Percentiles rank a stretch among this genome's conserved stretches.
Evolutionary conservation across 2,113 vertebrate species (phyloP).

Genomic region (Nesospiza acunhae): DNA sequence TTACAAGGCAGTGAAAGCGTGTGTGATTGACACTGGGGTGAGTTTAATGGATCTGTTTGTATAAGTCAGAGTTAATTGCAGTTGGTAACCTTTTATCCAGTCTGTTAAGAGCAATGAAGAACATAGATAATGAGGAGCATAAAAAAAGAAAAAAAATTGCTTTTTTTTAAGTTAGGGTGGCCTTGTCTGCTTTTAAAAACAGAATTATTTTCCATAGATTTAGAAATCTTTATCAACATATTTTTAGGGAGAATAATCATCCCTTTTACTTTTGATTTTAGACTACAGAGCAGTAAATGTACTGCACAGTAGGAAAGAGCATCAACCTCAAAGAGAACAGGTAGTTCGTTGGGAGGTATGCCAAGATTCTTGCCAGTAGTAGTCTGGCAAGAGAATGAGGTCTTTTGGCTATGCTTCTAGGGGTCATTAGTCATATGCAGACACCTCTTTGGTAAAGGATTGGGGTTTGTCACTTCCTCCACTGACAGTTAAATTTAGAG

Average conservation of each 20-base stretch:
- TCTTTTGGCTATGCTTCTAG: background rate
- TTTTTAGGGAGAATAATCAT: background rate
- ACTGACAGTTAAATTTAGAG: background rate
- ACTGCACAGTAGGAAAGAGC: background rate
- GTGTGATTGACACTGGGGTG: background rate
- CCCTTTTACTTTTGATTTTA: background rate
- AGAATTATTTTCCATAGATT: background rate
- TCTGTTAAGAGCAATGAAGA: background rate
- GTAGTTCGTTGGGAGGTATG: background rate
- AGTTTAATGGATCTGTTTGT: conserved; percentile 10
- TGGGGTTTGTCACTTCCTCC: background rate
- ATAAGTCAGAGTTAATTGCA: background rate
- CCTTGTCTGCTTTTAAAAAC: background rate
- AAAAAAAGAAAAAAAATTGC: background rate
- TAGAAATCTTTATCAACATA: background rate
- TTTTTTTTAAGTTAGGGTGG: background rate
- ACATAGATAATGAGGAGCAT: background rate
- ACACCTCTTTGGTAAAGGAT: background rate
- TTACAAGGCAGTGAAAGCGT: background rate
- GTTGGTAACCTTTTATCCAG: conserved; percentile 17
- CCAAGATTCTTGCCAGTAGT: background rate
- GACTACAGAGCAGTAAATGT: background rate
- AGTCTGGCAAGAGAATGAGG: background rate
- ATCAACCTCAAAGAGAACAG: background rate
- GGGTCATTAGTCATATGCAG: background rate